Percentiles rank a stretch among this genome's conserved stretches.
Evolutionary conservation across 2,888 invertebrate genomes (phyloP).

Genomic region (Scaptodrosophila latifasciaeformis): DNA sequence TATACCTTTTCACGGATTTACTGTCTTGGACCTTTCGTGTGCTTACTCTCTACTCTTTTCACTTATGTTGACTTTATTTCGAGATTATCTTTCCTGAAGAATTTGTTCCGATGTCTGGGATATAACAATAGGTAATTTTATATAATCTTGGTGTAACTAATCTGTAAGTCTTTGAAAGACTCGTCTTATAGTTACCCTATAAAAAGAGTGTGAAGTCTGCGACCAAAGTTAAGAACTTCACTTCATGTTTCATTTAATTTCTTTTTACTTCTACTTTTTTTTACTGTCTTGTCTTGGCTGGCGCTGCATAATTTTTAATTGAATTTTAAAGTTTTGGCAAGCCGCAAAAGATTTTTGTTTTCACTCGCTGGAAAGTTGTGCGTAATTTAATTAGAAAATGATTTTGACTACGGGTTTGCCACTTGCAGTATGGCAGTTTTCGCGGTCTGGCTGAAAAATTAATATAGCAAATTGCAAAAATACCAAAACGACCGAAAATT

Average conservation of each 20-base stretch:
- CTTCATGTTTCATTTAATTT: neutral
- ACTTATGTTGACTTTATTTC: neutral
- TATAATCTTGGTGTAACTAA: no score
- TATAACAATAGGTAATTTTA: no score
- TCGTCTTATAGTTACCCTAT: no score
- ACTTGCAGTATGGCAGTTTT: slow-evolving; percentile 36
- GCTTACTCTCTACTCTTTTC: slow-evolving; percentile 10
- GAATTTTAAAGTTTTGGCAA: slow-evolving; percentile 65
- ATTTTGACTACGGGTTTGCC: slow-evolving; percentile 62
- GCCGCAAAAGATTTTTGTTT: slow-evolving; percentile 62
- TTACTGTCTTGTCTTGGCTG: slow-evolving; percentile 6
- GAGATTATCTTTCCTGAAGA: no score
- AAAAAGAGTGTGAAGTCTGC: no score
- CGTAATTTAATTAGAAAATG: slow-evolving; percentile 66
- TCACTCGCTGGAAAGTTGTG: slow-evolving; percentile 43
- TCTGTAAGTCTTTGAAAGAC: no score
- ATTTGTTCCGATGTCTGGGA: no score
- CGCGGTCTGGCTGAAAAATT: slow-evolving; percentile 47
- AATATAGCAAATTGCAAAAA: slow-evolving; percentile 49
- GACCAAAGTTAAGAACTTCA: no score
- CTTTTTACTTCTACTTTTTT: slow-evolving; percentile 2
- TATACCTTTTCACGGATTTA: slow-evolving; percentile 31
- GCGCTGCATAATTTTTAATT: slow-evolving; percentile 66
- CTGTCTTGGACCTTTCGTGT: no score
- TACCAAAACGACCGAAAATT: slow-evolving; percentile 13